These are phyloP conservation scores for Rhodophaea formosa DNA, from an alignment of 2,888 invertebrate genomes.

Conservation along the genomic window DNA sequence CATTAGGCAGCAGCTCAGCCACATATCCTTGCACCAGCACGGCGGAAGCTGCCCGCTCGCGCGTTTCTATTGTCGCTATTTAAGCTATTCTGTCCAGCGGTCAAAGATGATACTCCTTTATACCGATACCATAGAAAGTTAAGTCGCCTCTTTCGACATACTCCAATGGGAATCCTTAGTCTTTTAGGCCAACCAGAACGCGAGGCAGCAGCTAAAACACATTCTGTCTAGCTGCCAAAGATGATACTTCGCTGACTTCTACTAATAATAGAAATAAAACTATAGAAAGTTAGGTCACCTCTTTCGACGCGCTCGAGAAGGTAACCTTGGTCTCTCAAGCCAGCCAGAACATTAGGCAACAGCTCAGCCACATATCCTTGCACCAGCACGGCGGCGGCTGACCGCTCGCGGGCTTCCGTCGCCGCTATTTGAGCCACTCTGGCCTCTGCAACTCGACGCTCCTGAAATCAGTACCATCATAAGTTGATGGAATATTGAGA, in stretches of 20 bases:
- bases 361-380: slow-evolving; percentile 93
- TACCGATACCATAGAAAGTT: too few species aligned
- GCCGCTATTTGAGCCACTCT: slow-evolving; percentile 83
- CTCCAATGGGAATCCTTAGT: too few species aligned
- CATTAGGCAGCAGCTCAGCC: slow-evolving; percentile 91
- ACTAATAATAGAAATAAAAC: too few species aligned
- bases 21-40: slow-evolving; percentile 93
- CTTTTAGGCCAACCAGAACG: too few species aligned
- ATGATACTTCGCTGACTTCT: too few species aligned
- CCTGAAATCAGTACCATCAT: slow-evolving; percentile 53
- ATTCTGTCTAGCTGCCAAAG: too few species aligned
- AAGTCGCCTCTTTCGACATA: too few species aligned
- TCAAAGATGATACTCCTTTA: too few species aligned
- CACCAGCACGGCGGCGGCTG: slow-evolving; percentile 90
- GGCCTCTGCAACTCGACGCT: slow-evolving; percentile 87
- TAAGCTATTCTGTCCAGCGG: too few species aligned
- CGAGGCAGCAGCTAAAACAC: too few species aligned
- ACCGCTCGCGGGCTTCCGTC: slow-evolving; percentile 89
- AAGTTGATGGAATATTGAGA: background rate
- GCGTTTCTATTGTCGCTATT: too few species aligned
- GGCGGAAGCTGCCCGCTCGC: slow-evolving; percentile 90
- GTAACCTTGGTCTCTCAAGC: slow-evolving; percentile 88
- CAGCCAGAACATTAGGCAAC: slow-evolving; percentile 91
- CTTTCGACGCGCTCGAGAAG: slow-evolving; percentile 82
- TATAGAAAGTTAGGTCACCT: background rate